These are phyloP conservation scores for Mnemiopsis leidyi DNA, from an alignment of 37 sponge, comb jelly and placozoan genomes.

Conservation along the genomic window DNA sequence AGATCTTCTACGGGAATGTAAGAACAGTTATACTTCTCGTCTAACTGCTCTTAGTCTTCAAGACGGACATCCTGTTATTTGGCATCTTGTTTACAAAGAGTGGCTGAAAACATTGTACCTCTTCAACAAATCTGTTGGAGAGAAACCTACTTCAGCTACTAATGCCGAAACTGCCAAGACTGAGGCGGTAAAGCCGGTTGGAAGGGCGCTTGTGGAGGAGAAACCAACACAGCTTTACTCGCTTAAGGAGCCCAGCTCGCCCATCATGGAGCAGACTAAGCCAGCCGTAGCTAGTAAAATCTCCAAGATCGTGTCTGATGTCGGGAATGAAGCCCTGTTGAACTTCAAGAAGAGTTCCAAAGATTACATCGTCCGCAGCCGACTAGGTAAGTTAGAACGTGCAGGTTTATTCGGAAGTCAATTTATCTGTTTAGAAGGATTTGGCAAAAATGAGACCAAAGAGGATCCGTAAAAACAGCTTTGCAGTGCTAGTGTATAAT, in stretches of 20 bases:
- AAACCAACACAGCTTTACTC: constrained; percentile 44
- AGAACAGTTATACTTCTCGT: neutral
- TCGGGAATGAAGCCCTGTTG: neutral
- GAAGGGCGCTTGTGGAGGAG: neutral
- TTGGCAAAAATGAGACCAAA: too few species aligned
- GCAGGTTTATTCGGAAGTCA: too few species aligned
- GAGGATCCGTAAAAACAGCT: too few species aligned
- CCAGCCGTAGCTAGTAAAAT: neutral
- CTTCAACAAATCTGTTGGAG: neutral
- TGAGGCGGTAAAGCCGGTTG: constrained; percentile 2
- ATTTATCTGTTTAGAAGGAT: too few species aligned
- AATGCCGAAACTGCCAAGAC: neutral
- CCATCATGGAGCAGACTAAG: neutral
- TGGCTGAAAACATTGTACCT: neutral
- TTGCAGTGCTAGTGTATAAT: too few species aligned
- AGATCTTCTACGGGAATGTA: neutral
- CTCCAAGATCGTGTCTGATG: neutral
- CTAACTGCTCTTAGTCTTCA: neutral
- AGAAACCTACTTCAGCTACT: neutral
- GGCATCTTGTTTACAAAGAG: constrained; percentile 58
- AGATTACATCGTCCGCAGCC: neutral
- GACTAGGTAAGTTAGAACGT: constrained; percentile 54
- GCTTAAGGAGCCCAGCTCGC: neutral
- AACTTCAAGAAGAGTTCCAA: constrained; percentile 5
- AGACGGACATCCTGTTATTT: constrained; percentile 51